Evolutionary conservation across 2,888 invertebrate genomes (phyloP), one percentile per base, ranked within the genome.

Genomic region (Sympetrum striolatum): DNA sequence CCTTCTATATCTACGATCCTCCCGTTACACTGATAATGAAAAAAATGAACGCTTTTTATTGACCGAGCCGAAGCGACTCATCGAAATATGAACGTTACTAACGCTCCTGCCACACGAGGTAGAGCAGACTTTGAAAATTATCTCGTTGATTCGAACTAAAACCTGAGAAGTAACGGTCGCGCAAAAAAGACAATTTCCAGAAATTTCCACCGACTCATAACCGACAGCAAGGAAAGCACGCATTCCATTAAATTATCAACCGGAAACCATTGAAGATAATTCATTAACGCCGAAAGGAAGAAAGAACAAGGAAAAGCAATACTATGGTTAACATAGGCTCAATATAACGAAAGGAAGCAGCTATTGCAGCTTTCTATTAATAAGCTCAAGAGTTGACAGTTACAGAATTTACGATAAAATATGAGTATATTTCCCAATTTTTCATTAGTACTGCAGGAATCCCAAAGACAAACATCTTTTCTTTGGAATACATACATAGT

Each of bases 1-100:
- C 82, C 82, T 82, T 82, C 35, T 53, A 58, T 58, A 82, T 58
- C 82, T 53, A 82, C 53, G 82, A 53, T 48, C 82, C 35, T 73
- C 58, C 58, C 31, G 31, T 35, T 35, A 53, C 18, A 44, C 48
- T 25, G 81, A 81, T 81, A 81, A 81, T 81, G 81, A 48, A 80
- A 44, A 80, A 81, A 81, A 81, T 25, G 73, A 73, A 73, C 73
- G 25, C 73, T 73, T 73, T 73, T 73, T 25, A 39, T 44, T 39
- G 80, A n/a, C 80, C 39, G 12, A 18, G 35, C 25, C 37, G 39
- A 35, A n/a, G 37, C 80, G 39, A 18, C 39, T 80, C 80, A 22
- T 44, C 37, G 80, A 80, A 80, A 48, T 48, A 44, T 48, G 81
- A 25, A 25, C 81, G 81, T 81, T 48, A n/a, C 44, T 39, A n/a